These are phyloP conservation scores for Apus apus DNA, from an alignment of 2,113 vertebrate species.

Conservation along the genomic window DNA sequence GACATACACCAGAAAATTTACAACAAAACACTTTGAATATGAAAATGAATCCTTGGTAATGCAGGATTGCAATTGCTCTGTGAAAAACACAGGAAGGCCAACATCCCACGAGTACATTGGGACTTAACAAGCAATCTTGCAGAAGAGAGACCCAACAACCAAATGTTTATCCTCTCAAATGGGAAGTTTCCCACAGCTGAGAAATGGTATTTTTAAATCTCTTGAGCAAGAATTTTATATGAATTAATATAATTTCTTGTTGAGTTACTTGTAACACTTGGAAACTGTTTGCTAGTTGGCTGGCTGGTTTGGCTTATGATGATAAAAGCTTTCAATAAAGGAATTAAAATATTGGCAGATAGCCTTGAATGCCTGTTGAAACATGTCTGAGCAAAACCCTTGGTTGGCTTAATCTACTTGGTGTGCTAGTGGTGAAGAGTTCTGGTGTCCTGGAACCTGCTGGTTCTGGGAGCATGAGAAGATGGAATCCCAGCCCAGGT, in stretches of 20 bases:
- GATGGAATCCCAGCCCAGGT: background rate
- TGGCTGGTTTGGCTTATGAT: background rate
- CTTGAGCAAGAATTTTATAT: accelerated
- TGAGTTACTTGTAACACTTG: constrained; percentile 2
- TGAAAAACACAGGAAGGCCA: background rate
- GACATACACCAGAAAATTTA: background rate
- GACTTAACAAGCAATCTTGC: background rate
- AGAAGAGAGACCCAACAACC: background rate
- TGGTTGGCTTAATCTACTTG: background rate
- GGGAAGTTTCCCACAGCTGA: background rate
- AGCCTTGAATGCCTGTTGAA: constrained; percentile 14
- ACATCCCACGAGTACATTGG: background rate
- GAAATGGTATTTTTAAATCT: constrained; percentile 6
- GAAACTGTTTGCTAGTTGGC: background rate
- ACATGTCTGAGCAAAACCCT: constrained; percentile 16
- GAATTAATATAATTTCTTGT: background rate
- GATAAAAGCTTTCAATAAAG: constrained; percentile 23
- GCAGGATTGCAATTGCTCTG: background rate
- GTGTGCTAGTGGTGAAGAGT: background rate
- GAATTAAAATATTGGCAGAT: constrained; percentile 43
- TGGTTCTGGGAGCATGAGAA: background rate
- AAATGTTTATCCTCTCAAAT: constrained; percentile 5
- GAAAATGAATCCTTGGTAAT: background rate
- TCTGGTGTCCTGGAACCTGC: background rate
- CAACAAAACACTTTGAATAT: background rate